These are phyloP conservation scores for Micoletzkya japonica DNA, from an alignment of 2,888 invertebrate species.

Conservation along the genomic window DNA sequence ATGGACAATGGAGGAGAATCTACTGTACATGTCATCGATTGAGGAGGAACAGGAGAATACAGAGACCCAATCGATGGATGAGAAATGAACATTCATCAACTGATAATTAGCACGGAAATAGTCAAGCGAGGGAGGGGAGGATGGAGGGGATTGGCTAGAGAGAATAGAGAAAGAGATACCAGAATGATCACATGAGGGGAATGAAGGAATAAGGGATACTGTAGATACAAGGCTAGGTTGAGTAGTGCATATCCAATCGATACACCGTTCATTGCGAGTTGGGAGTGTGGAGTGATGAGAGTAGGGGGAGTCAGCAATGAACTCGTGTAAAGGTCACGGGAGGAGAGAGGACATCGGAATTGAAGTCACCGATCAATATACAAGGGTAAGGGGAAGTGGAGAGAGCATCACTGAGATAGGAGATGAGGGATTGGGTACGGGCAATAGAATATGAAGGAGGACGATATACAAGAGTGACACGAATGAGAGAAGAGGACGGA, in stretches of 20 bases:
- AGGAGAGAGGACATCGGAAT: background rate
- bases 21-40: background rate
- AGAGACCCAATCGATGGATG: background rate
- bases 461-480: background rate
- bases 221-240: background rate
- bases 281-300: background rate
- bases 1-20: background rate
- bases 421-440: background rate
- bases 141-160: background rate
- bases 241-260: background rate
- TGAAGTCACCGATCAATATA: constrained; percentile 3
- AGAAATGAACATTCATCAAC: background rate
- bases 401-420: background rate
- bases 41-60: background rate
- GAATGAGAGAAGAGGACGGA: background rate
- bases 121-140: background rate
- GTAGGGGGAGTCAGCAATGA: background rate
- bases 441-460: constrained; percentile 1
- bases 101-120: background rate
- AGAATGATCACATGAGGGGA: background rate
- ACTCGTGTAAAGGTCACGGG: background rate
- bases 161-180: background rate
- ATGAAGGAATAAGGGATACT: background rate
- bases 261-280: background rate
- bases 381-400: background rate